phyloP scores from a whole-genome alignment of 2,797 vertebrate genomes.

The Spinus pinus region DNA sequence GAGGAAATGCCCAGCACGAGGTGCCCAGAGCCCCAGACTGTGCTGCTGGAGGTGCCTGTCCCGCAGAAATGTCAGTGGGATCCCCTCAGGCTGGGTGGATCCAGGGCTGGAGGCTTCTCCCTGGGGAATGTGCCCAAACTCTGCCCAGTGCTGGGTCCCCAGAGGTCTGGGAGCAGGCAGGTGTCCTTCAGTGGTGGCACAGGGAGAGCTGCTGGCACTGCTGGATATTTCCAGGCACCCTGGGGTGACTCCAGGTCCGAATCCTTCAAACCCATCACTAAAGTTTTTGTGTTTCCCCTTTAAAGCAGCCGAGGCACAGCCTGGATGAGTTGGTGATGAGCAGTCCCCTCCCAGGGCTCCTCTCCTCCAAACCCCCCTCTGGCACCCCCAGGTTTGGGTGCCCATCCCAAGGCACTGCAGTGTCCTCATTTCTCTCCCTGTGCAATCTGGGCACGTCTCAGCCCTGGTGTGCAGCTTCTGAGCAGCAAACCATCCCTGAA shows the following conservation, averaged over 20 bases:
- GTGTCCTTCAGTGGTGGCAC: fast-evolving
- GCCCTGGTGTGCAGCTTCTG: background rate
- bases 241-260: no score
- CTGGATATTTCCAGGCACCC: background rate
- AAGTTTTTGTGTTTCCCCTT: background rate
- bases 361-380: background rate
- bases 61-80: background rate
- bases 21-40: background rate
- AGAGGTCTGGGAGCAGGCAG: background rate
- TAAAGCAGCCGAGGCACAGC: fast-evolving
- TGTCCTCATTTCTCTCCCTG: background rate
- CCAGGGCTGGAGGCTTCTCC: background rate
- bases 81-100: background rate
- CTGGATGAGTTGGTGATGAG: fast-evolving
- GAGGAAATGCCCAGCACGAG: background rate
- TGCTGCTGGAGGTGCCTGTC: background rate
- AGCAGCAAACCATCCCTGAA: background rate
- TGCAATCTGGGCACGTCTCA: background rate
- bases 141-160: background rate
- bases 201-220: background rate
- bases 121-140: background rate
- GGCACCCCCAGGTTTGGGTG: background rate
- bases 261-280: background rate
- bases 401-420: background rate
- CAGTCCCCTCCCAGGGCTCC: background rate